Base-by-base conservation (phyloP, 1,140 invertebrate species). In the Tenebrio molitor region DNA sequence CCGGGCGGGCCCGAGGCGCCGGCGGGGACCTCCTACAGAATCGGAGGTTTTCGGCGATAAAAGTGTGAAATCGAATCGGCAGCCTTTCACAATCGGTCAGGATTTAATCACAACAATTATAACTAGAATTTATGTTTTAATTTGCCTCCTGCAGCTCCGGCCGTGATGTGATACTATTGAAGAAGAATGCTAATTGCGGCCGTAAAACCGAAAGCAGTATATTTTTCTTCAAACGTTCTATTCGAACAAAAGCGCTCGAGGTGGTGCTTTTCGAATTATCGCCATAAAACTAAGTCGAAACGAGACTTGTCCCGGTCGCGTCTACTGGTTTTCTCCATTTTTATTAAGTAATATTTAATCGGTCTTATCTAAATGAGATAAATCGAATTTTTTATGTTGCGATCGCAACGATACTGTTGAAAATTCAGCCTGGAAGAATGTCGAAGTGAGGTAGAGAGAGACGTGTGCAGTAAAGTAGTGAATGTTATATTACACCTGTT, bases 401-500 rank as follows among this genome's bases (percentile, higher is more conserved):
- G 1, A 0, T 8, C 41, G 36, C n/a, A n/a, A n/a, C n/a, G n/a
- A n/a, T n/a, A n/a, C n/a, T n/a, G n/a, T n/a, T n/a, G n/a, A n/a
- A n/a, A n/a, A n/a, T n/a, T n/a, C n/a, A n/a, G n/a, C n/a, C 44
- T 5, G 7, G 4, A 50, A 19, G 44, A 50, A 50, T 50, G 44
- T 50, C 21, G 44, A 19, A 41, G 44, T 6, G 1, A n/a, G n/a
- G n/a, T n/a, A 29, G 41, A 44, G 41, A 16, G 41, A 44, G 41
- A 19, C 21, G 44, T n/a, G 15, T 46, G 42, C 42, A 6, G 42
- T 17, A 19, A n/a, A 58, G 50, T 14, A 58, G 50, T 58, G 50
- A 58, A 58, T 58, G 50, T 58, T n/a, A n/a, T n/a, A n/a, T n/a
- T 68, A 68, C 65, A 68, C 65, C 65, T 68, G 65, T 68, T 68